Evolutionary conservation across 2,113 vertebrate genomes (phyloP).

Genomic region (Apeltes quadracus): DNA sequence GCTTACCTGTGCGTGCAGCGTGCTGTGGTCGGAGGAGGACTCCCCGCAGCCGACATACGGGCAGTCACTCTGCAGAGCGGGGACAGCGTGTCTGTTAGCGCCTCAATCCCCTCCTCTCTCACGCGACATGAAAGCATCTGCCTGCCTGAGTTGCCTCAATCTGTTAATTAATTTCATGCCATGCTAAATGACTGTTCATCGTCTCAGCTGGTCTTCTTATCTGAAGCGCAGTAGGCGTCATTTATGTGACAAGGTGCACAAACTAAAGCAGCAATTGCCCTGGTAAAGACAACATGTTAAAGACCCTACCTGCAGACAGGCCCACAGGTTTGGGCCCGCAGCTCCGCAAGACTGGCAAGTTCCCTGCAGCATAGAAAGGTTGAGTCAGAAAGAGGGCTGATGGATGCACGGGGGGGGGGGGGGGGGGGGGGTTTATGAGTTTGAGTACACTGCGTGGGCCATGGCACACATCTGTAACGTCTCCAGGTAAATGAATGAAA

Average conservation of each 20-base stretch:
- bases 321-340: conserved; percentile 95
- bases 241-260: neutral
- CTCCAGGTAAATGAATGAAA: conserved; percentile 13
- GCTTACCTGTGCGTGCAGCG: conserved; percentile 92
- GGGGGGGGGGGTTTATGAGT: too few relatives aligned
- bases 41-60: conserved; percentile 96
- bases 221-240: neutral
- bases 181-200: too few relatives aligned
- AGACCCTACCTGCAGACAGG: conserved; percentile 93
- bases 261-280: neutral
- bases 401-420: neutral
- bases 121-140: neutral
- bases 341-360: conserved; percentile 95
- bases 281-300: neutral
- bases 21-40: conserved; percentile 95
- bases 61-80: conserved; percentile 84
- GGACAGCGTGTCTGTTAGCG: neutral
- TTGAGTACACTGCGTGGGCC: neutral
- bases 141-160: neutral
- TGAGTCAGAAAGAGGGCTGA: neutral
- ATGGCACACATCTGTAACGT: conserved; percentile 15
- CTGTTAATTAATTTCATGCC: neutral
- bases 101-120: neutral
- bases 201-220: too few relatives aligned
- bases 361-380: conserved; percentile 78